Conservation (phyloP, 2,797 vertebrate species). For the Sylvilagus floridanus region DNA sequence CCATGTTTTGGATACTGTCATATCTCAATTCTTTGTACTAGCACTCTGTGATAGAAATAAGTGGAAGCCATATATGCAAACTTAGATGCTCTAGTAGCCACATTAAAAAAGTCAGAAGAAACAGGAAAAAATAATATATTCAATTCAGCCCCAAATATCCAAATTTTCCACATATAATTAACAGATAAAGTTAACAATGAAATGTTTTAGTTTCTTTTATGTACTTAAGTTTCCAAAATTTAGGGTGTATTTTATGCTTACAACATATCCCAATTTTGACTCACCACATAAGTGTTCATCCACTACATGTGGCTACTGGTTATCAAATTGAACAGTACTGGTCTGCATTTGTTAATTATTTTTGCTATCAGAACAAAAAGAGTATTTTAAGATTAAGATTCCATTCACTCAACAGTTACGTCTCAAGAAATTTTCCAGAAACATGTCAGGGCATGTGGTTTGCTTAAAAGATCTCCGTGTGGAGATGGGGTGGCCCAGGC, state of each 20-base stretch:
- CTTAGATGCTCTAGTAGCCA: background rate
- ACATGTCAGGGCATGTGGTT: background rate
- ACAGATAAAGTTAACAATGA: background rate
- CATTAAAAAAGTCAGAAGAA: background rate
- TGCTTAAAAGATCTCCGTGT: background rate
- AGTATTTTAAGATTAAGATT: slow-evolving; percentile 34
- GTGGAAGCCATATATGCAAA: background rate
- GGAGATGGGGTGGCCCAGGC: no score
- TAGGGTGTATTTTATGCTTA: background rate
- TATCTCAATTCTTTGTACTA: background rate
- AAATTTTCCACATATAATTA: background rate
- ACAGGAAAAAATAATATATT: background rate
- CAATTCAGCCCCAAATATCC: background rate
- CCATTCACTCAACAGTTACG: background rate
- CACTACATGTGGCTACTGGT: background rate
- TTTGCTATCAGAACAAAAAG: background rate
- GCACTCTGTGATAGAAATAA: background rate
- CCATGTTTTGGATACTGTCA: background rate
- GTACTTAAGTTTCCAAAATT: background rate
- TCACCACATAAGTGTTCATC: background rate
- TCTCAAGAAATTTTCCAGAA: slow-evolving; percentile 9
- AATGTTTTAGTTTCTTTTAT: background rate
- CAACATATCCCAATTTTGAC: background rate
- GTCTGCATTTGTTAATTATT: background rate
- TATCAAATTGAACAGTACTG: background rate